phyloP scores from a whole-genome alignment of 2,113 vertebrate genomes.

The Alces alces region DNA sequence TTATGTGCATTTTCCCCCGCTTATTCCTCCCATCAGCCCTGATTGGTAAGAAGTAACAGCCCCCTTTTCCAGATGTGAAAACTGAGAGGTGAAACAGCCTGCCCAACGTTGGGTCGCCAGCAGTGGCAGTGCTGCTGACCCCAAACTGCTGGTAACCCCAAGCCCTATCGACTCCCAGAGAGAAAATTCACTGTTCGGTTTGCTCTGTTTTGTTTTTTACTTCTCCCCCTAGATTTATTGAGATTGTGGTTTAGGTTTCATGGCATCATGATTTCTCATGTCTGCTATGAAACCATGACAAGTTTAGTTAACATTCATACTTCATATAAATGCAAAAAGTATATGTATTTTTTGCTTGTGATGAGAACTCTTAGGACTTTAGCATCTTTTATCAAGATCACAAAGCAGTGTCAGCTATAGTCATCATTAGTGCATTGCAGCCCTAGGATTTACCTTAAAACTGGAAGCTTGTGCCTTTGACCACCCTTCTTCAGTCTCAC shows the following conservation, averaged over 20 bases:
- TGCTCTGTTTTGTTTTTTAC: neutral
- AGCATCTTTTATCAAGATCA: neutral
- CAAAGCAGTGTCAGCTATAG: neutral
- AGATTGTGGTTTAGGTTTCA: neutral
- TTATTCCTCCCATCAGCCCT: neutral
- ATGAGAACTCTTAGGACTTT: neutral
- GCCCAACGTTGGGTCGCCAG: neutral
- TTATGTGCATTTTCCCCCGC: accelerated
- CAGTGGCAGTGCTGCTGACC: neutral
- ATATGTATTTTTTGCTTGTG: neutral
- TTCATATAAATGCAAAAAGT: neutral
- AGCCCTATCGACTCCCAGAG: neutral
- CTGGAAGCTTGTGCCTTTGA: neutral
- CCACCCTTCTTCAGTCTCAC: neutral
- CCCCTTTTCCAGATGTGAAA: neutral
- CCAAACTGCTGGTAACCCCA: neutral
- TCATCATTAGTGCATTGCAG: too few species aligned
- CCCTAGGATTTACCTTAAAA: neutral
- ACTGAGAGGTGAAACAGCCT: neutral
- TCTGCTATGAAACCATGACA: neutral
- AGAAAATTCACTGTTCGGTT: neutral
- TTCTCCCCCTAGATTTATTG: neutral
- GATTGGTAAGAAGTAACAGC: neutral
- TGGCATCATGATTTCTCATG: neutral
- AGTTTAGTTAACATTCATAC: neutral